Evolutionary conservation across 1,140 invertebrate genomes (phyloP), one percentile per base, ranked within the genome.

Genomic region (Bombus huntii): DNA sequence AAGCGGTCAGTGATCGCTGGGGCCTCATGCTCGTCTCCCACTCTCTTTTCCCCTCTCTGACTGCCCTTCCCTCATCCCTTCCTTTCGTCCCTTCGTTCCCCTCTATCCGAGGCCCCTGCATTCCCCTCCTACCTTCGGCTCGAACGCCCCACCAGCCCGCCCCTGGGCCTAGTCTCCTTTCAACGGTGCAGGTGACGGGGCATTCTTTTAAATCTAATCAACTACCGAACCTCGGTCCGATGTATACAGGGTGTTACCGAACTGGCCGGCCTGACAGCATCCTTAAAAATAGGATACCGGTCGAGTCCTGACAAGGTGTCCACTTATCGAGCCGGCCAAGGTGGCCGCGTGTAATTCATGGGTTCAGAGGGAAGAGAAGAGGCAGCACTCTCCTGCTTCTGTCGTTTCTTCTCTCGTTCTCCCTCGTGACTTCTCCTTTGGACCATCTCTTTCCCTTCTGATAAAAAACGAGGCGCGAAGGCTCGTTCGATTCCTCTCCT

Each of bases 131-230:
- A 70, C 34, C 18, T 34, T 9, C 2, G 3, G 9, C 34, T 2
- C 75, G 70, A 22, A 66, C n/a, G 47, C 89, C 73, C 83, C 89
- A 66, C 81, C 75, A 59, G 18, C 39, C 83, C 70, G 59, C 66
- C 79, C 71, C 84, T 84, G 84, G 87, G 83, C 87, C 87, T 90
- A 91, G 90, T 90, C 90, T 86, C 91, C 91, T 92, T 92, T 92
- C 91, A 89, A 89, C 89, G 81, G 87, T 77, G 90, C 91, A 92
- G 89, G 91, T 92, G 91, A 91, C 89, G 90, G 89, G 86, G 85
- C 88, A 89, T 91, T 92, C 89, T 90, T 90, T 91, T 91, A 91
- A 91, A 91, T 91, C 90, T 91, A 91, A 91, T 91, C 90, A 91
- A 91, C 90, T 91, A 91, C 90, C 87, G 90, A 90, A 91, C 81